Evolutionary conservation across 35 echinoderm and acorn worm species (phyloP).

Genomic region (Ophiothrix spiculata): DNA sequence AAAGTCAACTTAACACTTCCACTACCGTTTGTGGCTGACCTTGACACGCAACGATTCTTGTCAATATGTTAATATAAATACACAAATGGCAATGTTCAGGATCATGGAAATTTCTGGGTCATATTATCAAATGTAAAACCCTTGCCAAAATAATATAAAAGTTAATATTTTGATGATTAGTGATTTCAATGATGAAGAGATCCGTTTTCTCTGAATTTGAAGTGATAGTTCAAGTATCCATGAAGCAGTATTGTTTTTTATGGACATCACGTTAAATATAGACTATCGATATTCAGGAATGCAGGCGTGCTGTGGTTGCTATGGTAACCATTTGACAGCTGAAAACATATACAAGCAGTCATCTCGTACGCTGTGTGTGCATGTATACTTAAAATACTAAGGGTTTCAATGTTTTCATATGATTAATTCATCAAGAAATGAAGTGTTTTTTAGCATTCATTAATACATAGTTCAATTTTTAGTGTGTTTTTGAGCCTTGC

Average conservation of each 20-base stretch:
- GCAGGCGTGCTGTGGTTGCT: neutral
- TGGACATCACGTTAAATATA: neutral
- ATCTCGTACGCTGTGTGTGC: neutral
- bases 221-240: neutral
- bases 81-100: neutral
- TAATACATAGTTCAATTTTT: neutral
- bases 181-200: neutral
- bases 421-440: neutral
- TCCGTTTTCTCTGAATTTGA: neutral
- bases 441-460: neutral
- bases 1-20: too few relatives aligned
- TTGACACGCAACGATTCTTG: too few relatives aligned
- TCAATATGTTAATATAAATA: too few relatives aligned
- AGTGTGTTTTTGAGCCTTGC: neutral
- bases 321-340: conserved; percentile 3
- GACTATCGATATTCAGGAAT: neutral
- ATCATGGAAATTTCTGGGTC: neutral
- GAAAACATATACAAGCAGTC: neutral
- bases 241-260: neutral
- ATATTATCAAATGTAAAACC: neutral
- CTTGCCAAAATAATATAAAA: neutral
- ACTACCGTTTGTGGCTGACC: too few relatives aligned
- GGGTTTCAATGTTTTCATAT: neutral
- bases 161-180: neutral
- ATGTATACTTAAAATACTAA: neutral